Percentiles rank a stretch among this genome's conserved stretches.
Evolutionary conservation across 2,113 vertebrate species (phyloP).

Genomic region (Ceyx margarethae): DNA sequence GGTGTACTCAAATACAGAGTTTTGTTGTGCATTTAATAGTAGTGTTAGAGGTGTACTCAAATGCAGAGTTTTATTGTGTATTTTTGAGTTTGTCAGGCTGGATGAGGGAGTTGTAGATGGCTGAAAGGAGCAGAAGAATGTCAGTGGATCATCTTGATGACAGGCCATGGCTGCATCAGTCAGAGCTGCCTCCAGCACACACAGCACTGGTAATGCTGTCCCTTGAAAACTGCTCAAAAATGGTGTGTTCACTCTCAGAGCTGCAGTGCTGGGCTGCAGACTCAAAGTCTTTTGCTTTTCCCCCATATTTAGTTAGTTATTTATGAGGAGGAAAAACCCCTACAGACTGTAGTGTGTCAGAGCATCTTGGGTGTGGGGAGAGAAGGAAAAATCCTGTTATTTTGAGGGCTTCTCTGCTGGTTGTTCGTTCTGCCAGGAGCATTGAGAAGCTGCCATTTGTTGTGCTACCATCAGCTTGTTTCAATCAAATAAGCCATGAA

Average conservation of each 20-base stretch:
- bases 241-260: not conserved
- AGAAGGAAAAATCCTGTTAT: not conserved
- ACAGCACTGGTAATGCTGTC: not conserved
- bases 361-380: not conserved
- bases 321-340: too few species aligned
- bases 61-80: not conserved
- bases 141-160: not conserved
- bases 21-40: not conserved
- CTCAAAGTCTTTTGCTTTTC: not conserved
- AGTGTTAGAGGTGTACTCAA: not conserved
- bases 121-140: not conserved
- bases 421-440: not conserved
- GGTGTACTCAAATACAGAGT: not conserved
- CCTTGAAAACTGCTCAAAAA: not conserved
- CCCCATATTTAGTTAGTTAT: not conserved
- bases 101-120: not conserved
- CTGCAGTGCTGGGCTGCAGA: not conserved
- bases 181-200: not conserved
- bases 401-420: not conserved
- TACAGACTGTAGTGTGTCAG: not conserved
- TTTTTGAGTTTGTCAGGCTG: not conserved
- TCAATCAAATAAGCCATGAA: conserved; percentile 43
- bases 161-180: not conserved
- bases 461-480: conserved; percentile 15
- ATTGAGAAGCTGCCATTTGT: not conserved